Percentiles rank a stretch among this genome's conserved stretches.
Conservation (phyloP, 2,113 vertebrate species). For the Caranx ignobilis region DNA sequence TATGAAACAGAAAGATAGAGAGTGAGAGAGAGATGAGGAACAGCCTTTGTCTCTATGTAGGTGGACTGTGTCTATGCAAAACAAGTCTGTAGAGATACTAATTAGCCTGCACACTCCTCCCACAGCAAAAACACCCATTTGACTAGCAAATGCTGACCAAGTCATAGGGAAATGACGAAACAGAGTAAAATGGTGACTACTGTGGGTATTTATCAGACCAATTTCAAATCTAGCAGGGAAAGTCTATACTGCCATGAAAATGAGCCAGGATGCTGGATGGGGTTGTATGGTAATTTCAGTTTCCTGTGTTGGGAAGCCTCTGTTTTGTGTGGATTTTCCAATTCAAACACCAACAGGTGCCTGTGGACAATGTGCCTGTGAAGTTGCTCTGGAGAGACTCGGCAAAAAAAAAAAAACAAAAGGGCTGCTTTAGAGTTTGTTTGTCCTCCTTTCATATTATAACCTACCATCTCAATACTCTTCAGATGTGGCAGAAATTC, state of each 20-base stretch:
- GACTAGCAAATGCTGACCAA: constrained; percentile 80
- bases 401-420: neutral
- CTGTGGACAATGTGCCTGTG: neutral
- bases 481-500: neutral
- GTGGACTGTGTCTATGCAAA: constrained; percentile 80
- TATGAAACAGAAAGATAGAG: neutral
- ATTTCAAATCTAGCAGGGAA: neutral
- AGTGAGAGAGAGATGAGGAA: constrained; percentile 39
- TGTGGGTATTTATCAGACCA: neutral
- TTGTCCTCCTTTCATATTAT: neutral
- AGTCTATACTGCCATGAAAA: neutral
- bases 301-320: neutral
- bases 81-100: constrained; percentile 16
- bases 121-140: constrained; percentile 70
- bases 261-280: neutral
- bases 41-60: constrained; percentile 48
- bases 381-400: neutral
- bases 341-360: constrained; percentile 7
- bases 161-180: constrained; percentile 53
- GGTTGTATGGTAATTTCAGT: neutral
- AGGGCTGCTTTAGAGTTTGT: neutral
- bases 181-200: constrained; percentile 15
- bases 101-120: constrained; percentile 56
- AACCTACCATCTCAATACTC: neutral
- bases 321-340: neutral